A percentile compares a stretch with the other conserved stretches of the same genome.
Conservation (phyloP, 2,888 invertebrate species). For the Nezara viridula region DNA sequence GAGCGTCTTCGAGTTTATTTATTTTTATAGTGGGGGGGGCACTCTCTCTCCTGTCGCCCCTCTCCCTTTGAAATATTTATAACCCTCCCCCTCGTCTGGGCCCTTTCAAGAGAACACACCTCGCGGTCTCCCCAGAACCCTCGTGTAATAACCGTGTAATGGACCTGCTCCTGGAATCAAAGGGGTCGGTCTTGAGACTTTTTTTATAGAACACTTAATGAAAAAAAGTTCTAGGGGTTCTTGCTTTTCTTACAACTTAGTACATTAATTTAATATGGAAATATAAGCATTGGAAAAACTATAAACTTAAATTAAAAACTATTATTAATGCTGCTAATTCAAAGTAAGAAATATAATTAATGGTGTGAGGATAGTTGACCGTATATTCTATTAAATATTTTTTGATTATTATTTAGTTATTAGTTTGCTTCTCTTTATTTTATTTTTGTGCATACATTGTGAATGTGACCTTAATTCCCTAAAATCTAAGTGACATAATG, state of each 20-base stretch:
- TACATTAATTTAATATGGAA: neutral
- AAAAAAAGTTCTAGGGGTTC: neutral
- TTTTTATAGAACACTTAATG: neutral
- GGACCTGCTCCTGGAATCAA: neutral
- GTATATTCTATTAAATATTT: too few relatives aligned
- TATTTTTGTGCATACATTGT: too few relatives aligned
- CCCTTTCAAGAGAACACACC: constrained; percentile 26
- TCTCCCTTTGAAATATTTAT: neutral
- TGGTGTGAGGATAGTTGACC: too few relatives aligned
- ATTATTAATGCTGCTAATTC: too few relatives aligned
- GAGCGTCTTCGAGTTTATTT: constrained; percentile 17
- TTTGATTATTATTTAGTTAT: too few relatives aligned
- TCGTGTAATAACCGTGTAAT: constrained; percentile 11
- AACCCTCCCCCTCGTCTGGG: neutral
- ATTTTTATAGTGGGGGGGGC: constrained; percentile 20
- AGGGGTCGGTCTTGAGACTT: neutral
- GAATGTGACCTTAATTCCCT: too few relatives aligned
- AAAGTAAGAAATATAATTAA: too few relatives aligned
- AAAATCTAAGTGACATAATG: too few relatives aligned
- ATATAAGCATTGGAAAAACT: neutral
- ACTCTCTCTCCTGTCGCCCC: neutral
- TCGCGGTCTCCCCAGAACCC: neutral
- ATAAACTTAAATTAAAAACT: neutral
- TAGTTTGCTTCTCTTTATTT: too few relatives aligned
- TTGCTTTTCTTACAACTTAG: neutral